These are phyloP conservation scores for Diplosoma virens DNA, from an alignment of 23 tunicate genomes.

Conservation along the genomic window DNA sequence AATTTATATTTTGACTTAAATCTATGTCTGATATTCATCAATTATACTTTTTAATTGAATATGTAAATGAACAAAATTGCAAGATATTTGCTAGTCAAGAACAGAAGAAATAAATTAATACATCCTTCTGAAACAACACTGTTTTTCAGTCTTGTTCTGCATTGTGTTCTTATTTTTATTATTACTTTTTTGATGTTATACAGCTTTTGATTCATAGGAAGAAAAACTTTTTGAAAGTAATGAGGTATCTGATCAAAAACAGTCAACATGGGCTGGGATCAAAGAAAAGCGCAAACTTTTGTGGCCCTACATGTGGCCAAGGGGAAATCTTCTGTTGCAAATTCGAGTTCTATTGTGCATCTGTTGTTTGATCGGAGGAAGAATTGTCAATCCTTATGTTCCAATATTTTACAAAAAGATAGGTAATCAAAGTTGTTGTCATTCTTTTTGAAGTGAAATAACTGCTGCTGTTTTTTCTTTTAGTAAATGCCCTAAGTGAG, in stretches of 20 bases:
- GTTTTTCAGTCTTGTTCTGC: no score
- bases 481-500: conserved; percentile 69
- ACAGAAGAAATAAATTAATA: no score
- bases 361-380: conserved; percentile 58
- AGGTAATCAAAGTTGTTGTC: conserved; percentile 12
- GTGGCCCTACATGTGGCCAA: conserved; percentile 88
- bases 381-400: conserved; percentile 81
- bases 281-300: conserved; percentile 47
- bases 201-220: neutral
- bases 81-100: no score
- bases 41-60: no score
- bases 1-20: no score
- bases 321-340: conserved; percentile 48
- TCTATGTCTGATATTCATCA: no score
- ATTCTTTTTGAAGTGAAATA: neutral
- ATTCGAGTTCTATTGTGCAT: conserved; percentile 62
- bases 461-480: neutral
- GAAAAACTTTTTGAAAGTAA: no score
- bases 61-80: no score
- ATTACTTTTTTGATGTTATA: neutral
- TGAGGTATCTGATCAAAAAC: neutral
- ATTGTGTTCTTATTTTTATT: no score
- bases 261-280: conserved; percentile 64
- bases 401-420: conserved; percentile 74
- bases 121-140: no score